These are phyloP conservation scores for Spinus olivaceus DNA, from an alignment of 2,797 vertebrate species.

Conservation along the genomic window DNA sequence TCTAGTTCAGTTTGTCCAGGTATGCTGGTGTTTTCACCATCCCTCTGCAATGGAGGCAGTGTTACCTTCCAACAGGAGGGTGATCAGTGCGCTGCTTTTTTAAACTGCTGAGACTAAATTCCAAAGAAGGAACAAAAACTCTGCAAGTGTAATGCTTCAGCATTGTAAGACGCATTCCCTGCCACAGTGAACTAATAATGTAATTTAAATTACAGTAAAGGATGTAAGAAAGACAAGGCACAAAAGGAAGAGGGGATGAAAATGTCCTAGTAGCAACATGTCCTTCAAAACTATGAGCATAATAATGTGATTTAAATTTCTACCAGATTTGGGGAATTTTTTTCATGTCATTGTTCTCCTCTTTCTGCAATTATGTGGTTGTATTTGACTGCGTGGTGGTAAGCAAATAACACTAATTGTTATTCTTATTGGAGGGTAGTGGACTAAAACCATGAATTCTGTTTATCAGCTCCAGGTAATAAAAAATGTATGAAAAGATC, in stretches of 20 bases:
- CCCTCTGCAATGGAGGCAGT: neutral
- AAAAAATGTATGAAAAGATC: slow-evolving; percentile 6
- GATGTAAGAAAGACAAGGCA: neutral
- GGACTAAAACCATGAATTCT: slow-evolving; percentile 31
- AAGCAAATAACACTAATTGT: slow-evolving; percentile 14
- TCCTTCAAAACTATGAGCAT: neutral
- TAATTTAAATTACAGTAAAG: neutral
- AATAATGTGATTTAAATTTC: neutral
- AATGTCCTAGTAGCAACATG: neutral
- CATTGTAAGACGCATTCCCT: neutral
- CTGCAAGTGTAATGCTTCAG: neutral
- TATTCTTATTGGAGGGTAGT: slow-evolving; percentile 18
- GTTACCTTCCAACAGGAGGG: neutral
- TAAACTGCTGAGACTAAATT: neutral
- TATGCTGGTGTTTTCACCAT: neutral
- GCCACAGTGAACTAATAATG: neutral
- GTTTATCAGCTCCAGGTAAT: slow-evolving; percentile 21
- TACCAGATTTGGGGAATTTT: neutral
- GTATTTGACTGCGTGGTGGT: neutral
- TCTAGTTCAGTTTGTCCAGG: neutral
- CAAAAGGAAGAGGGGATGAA: neutral
- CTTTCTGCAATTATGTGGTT: slow-evolving; percentile 37
- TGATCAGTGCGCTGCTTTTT: neutral
- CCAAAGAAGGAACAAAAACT: neutral
- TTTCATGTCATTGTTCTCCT: neutral